These are phyloP conservation scores for Phylloscopus trochiloides DNA, from an alignment of 2,113 vertebrate genomes.

Conservation along the genomic window DNA sequence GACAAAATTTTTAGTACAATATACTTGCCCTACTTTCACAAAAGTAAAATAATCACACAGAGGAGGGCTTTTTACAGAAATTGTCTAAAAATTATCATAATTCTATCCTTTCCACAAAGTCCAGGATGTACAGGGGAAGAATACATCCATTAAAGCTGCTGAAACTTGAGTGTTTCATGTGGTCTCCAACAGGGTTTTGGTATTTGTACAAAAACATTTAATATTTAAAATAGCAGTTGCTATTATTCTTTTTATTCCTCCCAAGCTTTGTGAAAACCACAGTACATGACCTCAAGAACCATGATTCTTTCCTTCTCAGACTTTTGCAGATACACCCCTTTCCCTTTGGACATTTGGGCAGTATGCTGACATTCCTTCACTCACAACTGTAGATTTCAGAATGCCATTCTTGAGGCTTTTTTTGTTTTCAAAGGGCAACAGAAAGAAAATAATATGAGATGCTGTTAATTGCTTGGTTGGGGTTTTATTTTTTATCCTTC, in stretches of 20 bases:
- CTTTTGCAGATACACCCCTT: background rate
- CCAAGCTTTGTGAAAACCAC: background rate
- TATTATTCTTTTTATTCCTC: background rate
- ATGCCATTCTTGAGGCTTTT: background rate
- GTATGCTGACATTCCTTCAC: background rate
- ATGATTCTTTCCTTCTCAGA: background rate
- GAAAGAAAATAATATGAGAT: background rate
- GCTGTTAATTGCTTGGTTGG: background rate
- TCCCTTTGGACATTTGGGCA: background rate
- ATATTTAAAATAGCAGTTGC: background rate
- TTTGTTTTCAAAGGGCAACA: background rate
- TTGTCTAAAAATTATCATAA: background rate
- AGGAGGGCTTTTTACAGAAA: background rate
- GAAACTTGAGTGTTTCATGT: background rate
- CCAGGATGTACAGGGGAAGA: background rate
- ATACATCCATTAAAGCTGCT: background rate
- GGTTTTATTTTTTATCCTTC: background rate
- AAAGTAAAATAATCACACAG: background rate
- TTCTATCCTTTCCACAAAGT: background rate
- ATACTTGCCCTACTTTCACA: background rate
- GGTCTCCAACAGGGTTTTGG: background rate
- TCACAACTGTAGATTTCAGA: background rate
- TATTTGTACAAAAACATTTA: background rate
- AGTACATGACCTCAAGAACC: background rate
- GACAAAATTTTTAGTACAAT: background rate